phyloP scores from a whole-genome alignment of 1,140 invertebrate genomes.

The Ostrea denselamellosa region DNA sequence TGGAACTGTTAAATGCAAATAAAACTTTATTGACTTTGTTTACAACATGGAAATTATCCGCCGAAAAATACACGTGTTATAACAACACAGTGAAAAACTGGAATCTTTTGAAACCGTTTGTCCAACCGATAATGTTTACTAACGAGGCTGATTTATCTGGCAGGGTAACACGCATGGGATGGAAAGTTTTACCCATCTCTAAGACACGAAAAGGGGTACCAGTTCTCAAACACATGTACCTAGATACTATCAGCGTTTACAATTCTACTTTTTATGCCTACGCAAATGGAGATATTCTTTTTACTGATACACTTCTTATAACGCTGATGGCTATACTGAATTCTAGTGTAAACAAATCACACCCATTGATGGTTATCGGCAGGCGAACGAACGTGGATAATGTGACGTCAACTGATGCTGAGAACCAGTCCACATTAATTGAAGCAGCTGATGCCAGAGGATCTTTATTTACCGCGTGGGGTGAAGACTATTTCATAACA shows the following conservation, averaged over 20 bases:
- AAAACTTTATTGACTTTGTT: constrained; percentile 46
- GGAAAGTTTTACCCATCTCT: constrained; percentile 50
- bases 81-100: constrained; percentile 59
- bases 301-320: constrained; percentile 50
- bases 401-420: constrained; percentile 49
- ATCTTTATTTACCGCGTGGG: constrained; percentile 56
- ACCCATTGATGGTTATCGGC: constrained; percentile 54
- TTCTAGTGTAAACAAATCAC: constrained; percentile 28
- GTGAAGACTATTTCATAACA: constrained; percentile 65
- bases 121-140: constrained; percentile 56
- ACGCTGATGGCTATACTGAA: constrained; percentile 47
- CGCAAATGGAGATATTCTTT: constrained; percentile 62
- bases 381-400: constrained; percentile 56
- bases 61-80: constrained; percentile 52
- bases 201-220: constrained; percentile 50
- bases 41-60: constrained; percentile 53
- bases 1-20: not conserved
- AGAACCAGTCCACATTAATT: constrained; percentile 46
- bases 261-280: constrained; percentile 56
- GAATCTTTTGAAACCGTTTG: constrained; percentile 52
- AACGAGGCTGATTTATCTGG: constrained; percentile 41
- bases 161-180: constrained; percentile 33
- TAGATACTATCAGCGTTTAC: constrained; percentile 47
- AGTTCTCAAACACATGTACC: constrained; percentile 57
- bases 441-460: constrained; percentile 45